These are phyloP conservation scores for Gila robusta DNA, from an alignment of 2,797 vertebrate genomes.

Conservation along the genomic window DNA sequence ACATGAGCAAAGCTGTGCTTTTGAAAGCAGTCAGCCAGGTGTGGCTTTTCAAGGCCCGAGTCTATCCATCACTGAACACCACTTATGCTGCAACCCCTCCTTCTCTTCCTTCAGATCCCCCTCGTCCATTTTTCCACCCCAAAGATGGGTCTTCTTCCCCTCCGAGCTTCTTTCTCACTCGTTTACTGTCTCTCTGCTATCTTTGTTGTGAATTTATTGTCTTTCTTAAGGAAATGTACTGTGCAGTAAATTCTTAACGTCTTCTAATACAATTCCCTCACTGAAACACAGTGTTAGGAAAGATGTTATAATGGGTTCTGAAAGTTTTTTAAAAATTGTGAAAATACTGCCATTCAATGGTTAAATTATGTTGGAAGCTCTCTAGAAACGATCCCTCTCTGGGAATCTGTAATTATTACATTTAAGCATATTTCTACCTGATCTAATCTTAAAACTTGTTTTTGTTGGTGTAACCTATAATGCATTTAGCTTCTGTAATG, in stretches of 20 bases:
- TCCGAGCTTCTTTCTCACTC: conserved; percentile 3
- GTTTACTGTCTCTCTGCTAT: conserved; percentile 22
- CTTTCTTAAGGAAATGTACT: neutral
- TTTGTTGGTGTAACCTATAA: neutral
- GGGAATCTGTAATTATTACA: neutral
- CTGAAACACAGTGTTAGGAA: neutral
- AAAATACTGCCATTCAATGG: neutral
- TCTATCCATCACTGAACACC: conserved; percentile 75
- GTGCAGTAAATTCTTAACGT: neutral
- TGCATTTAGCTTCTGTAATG: neutral
- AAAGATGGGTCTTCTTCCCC: conserved; percentile 23
- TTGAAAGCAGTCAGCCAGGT: conserved; percentile 73
- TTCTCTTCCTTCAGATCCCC: conserved; percentile 19
- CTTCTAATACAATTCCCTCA: neutral
- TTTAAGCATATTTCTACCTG: neutral
- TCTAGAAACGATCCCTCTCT: neutral
- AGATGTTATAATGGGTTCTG: neutral
- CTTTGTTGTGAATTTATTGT: neutral
- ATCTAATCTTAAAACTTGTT: neutral
- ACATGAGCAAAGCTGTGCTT: conserved; percentile 65
- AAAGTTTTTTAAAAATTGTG: neutral
- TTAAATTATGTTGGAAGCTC: neutral
- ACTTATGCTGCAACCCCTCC: conserved; percentile 2
- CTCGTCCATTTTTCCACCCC: conserved; percentile 35
- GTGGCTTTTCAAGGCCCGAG: conserved; percentile 73